Percentiles rank a stretch among this genome's conserved stretches.
Evolutionary conservation across 2,113 vertebrate genomes (phyloP).

Genomic region (Passer montanus): DNA sequence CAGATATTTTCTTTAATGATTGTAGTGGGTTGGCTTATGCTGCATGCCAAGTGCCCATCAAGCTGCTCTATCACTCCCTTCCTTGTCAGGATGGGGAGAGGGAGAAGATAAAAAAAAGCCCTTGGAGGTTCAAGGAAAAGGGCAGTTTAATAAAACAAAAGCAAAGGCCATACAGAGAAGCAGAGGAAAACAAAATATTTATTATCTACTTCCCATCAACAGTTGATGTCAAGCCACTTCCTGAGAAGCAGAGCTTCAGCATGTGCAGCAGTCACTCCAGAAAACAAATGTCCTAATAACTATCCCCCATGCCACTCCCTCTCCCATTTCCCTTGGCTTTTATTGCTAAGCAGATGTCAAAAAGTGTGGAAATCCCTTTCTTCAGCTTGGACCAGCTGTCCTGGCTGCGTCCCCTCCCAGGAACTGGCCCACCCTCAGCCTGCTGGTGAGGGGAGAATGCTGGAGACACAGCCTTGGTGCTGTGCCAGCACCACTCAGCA

Average conservation of each 20-base stretch:
- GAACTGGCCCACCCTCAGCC: neutral
- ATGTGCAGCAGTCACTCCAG: neutral
- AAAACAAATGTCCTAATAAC: neutral
- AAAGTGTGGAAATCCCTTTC: neutral
- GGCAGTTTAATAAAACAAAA: neutral
- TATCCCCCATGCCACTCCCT: rapidly evolving
- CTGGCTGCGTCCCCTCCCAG: neutral
- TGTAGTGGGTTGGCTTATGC: neutral
- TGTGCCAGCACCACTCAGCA: neutral
- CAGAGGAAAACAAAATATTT: neutral
- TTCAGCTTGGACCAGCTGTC: neutral
- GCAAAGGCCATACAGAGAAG: neutral
- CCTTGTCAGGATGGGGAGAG: neutral
- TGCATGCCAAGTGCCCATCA: neutral
- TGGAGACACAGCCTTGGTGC: neutral
- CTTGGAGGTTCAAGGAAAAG: neutral
- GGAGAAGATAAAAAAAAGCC: neutral
- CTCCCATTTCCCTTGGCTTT: neutral
- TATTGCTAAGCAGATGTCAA: neutral
- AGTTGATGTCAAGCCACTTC: neutral
- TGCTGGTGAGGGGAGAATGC: neutral
- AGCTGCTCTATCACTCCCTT: neutral
- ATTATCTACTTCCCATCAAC: neutral
- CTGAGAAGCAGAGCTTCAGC: neutral
- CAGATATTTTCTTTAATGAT: neutral